Evolutionary conservation across 2,797 vertebrate genomes (phyloP).

Genomic region (Esox lucius): DNA sequence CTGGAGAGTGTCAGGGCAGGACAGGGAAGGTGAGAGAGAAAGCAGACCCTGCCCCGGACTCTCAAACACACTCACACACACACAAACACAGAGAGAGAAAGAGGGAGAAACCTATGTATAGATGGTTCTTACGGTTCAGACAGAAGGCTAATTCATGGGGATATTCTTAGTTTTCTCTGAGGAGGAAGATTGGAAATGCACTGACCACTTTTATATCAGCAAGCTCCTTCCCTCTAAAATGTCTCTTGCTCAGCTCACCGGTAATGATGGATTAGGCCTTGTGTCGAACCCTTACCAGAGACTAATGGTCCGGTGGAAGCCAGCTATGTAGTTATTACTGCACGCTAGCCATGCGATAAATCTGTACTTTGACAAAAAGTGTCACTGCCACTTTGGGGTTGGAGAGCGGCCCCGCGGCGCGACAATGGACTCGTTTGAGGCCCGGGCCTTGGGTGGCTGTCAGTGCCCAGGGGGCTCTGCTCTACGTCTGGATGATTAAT

Average conservation of each 20-base stretch:
- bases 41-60: constrained; percentile 62
- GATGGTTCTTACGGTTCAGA: constrained; percentile 36
- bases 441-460: constrained; percentile 36
- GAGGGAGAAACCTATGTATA: constrained; percentile 33
- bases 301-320: constrained; percentile 19
- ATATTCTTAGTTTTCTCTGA: constrained; percentile 11
- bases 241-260: constrained; percentile 33
- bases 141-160: constrained; percentile 36
- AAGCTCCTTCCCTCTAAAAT: constrained; percentile 3
- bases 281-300: constrained; percentile 22
- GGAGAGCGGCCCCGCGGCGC: constrained; percentile 6
- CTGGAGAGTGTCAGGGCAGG: constrained; percentile 80
- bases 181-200: constrained; percentile 8
- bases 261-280: constrained; percentile 45
- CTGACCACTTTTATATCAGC: constrained; percentile 23
- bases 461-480: constrained; percentile 38
- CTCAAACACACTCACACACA: neutral
- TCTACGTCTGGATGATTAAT: constrained; percentile 65
- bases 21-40: constrained; percentile 72
- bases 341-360: constrained; percentile 38
- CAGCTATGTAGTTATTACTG: constrained; percentile 17
- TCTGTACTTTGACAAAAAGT: constrained; percentile 29
- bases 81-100: constrained; percentile 15
- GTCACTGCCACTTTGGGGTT: constrained; percentile 29
- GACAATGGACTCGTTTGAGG: constrained; percentile 51